Conservation (phyloP, 2,797 vertebrate species). For the Acomys russatus region DNA sequence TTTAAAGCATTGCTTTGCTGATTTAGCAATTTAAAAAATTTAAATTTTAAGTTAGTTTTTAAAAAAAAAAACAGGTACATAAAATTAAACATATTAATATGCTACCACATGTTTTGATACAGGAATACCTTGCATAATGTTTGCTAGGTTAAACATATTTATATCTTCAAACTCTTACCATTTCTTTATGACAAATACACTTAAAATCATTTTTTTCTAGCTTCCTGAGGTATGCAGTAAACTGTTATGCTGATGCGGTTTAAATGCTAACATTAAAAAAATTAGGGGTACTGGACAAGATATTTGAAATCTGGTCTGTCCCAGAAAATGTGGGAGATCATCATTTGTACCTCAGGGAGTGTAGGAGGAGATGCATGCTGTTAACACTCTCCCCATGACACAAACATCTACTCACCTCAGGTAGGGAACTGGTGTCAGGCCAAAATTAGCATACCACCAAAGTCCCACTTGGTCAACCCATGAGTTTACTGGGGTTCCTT, state of each 20-base stretch:
- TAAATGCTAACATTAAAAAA: constrained; percentile 6
- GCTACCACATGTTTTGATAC: neutral
- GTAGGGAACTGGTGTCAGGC: neutral
- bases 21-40: neutral
- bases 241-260: neutral
- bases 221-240: neutral
- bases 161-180: neutral
- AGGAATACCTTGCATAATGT: neutral
- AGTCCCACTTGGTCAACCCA: neutral
- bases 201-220: neutral
- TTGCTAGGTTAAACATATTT: constrained; percentile 25
- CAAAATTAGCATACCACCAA: neutral
- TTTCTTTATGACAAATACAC: constrained; percentile 2
- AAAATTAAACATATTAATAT: neutral
- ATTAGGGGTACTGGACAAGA: neutral
- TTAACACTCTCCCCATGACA: neutral
- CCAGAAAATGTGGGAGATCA: neutral
- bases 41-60: constrained; percentile 1
- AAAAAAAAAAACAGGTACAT: neutral
- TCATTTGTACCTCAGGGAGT: neutral
- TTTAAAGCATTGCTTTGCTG: constrained; percentile 26
- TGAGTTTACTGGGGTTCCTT: neutral
- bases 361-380: neutral
- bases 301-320: neutral
- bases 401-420: neutral